Evolutionary conservation across 2,113 vertebrate species (phyloP), one percentile per base, ranked within the genome.

Genomic region (Lamprologus speciosus): DNA sequence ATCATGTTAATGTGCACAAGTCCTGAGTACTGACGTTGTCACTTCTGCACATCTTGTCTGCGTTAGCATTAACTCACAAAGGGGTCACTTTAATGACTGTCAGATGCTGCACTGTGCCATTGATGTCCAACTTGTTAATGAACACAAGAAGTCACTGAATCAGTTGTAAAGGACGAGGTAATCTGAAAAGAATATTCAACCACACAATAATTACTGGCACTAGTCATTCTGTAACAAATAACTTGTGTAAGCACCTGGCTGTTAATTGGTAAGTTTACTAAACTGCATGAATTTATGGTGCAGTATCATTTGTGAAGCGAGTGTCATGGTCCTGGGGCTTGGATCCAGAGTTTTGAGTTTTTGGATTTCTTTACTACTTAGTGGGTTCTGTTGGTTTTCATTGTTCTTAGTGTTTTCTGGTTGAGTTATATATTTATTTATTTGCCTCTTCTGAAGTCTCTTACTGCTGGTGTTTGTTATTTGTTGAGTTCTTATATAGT

Each of bases 41-140:
- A 91, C 90, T 73, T n/a, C 16, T 13, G 81, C 89, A 93, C 94
- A 95, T 92, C 91, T 94, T 95, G 93, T 88, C 84, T 85, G 60
- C 37, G 53, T 96, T 96, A 92, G 88, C 91, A 58, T 60, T 80
- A 82, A 40, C 80, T 80, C 60, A 35, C 75, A 94, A 55, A 84
- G 85, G 90, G 91, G 90, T 87, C 92, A 54, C 51, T 7, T 68
- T 92, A 91, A 94, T 89, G 87, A 55, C 47, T 57, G 51, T 87
- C 93, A 95, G 85, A 93, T 91, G 94, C 85, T 86, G 65, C 78
- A 2, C 7, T 42, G 88, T 82, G 82, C 81, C 35, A 26, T 47
- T 33, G 55, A 83, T 17, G 81, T 35, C 63, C 5, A 8, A 47
- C 55, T 21, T 81, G 70, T 88, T 88, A 80, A 93, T 83, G 58